A percentile compares a stretch with the other conserved stretches of the same genome.
phyloP scores from a whole-genome alignment of 2,113 vertebrate genomes.

The Echinops telfairi region DNA sequence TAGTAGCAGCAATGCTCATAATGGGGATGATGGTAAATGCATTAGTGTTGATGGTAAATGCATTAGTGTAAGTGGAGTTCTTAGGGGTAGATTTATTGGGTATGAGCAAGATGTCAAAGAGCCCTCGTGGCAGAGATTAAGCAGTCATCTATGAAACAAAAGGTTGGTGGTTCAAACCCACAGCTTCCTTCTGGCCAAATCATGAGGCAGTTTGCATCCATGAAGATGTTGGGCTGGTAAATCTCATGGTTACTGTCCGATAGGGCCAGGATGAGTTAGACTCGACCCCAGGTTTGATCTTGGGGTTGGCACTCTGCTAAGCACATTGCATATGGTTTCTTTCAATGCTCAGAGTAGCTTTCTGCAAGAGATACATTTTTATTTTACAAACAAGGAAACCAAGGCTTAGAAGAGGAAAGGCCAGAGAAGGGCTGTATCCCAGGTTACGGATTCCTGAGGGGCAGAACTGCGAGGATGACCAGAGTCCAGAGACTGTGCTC shows the following conservation, averaged over 20 bases:
- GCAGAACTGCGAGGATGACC: not conserved
- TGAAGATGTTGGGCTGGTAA: not conserved
- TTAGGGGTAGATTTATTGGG: not conserved
- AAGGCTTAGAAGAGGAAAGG: not conserved
- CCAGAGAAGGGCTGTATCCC: not conserved
- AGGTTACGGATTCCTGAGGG: not conserved
- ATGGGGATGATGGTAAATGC: no score
- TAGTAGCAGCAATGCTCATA: not conserved
- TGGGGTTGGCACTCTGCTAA: not conserved
- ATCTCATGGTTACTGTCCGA: not conserved
- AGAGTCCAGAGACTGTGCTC: not conserved
- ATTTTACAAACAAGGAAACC: slow-evolving; percentile 20
- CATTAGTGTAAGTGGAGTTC: not conserved
- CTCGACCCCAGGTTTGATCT: not conserved
- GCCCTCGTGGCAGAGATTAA: not conserved
- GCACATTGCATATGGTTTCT: not conserved
- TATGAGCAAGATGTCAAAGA: not conserved
- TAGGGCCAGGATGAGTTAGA: not conserved
- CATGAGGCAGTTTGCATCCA: not conserved
- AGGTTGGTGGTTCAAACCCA: not conserved
- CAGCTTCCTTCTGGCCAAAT: not conserved
- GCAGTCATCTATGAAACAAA: not conserved
- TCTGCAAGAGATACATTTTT: not conserved
- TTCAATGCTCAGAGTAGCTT: slow-evolving; percentile 5
- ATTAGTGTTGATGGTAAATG: not conserved